Conservation (phyloP, 1,140 invertebrate genomes). For the Drosophila arizonae region DNA sequence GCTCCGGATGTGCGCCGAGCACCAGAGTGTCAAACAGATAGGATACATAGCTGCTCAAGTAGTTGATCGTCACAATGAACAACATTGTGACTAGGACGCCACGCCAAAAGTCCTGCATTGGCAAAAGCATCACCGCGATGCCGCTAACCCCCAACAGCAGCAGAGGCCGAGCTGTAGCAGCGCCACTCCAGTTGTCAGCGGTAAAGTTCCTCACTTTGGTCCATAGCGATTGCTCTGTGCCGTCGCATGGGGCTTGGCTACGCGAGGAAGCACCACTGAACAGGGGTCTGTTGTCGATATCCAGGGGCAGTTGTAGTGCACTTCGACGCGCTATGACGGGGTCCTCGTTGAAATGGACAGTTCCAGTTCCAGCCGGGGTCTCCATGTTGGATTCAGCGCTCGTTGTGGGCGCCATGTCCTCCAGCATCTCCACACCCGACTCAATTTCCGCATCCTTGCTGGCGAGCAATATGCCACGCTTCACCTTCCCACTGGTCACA, state of each 20-base stretch:
- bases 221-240: not conserved
- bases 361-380: no score
- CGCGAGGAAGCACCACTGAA: no score
- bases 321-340: not conserved
- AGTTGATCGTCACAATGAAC: slow-evolving; percentile 55
- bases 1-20: slow-evolving; percentile 54
- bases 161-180: slow-evolving; percentile 23
- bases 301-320: slow-evolving; percentile 6
- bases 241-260: no score
- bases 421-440: slow-evolving; percentile 76
- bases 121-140: slow-evolving; percentile 52
- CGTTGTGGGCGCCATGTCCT: slow-evolving; percentile 63
- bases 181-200: slow-evolving; percentile 24
- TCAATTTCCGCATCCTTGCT: slow-evolving; percentile 80
- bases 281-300: no score
- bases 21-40: slow-evolving; percentile 43
- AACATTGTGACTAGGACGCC: slow-evolving; percentile 75
- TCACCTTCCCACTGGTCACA: slow-evolving; percentile 43
- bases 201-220: slow-evolving; percentile 14
- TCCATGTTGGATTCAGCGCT: rapidly evolving
- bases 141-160: slow-evolving; percentile 26
- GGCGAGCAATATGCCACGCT: slow-evolving; percentile 63
- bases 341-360: slow-evolving; percentile 12
- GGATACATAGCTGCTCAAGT: slow-evolving; percentile 41
- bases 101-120: slow-evolving; percentile 74